A percentile compares a stretch with the other conserved stretches of the same genome.
phyloP scores from a whole-genome alignment of 1,140 invertebrate species.

The Diorhabda sublineata region DNA sequence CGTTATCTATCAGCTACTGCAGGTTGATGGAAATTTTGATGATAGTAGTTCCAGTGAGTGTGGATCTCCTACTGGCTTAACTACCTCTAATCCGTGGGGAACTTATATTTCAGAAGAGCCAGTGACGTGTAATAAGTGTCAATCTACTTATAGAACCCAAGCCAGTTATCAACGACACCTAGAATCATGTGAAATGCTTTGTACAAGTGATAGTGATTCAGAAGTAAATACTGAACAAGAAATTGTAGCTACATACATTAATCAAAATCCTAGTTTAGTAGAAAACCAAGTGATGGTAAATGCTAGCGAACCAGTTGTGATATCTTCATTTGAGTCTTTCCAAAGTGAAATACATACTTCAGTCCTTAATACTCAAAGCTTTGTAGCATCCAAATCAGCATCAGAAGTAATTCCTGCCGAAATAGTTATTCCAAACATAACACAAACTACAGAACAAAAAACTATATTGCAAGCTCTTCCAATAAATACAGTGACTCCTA shows the following conservation, averaged over 20 bases:
- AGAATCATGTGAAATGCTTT: slow-evolving; percentile 69
- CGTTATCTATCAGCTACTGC: slow-evolving; percentile 49
- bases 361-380: slow-evolving; percentile 40
- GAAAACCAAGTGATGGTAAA: slow-evolving; percentile 19
- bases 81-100: slow-evolving; percentile 32
- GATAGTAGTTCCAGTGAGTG: slow-evolving; percentile 53
- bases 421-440: slow-evolving; percentile 30
- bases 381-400: slow-evolving; percentile 33
- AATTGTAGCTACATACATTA: slow-evolving; percentile 37
- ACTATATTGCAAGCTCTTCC: slow-evolving; percentile 19
- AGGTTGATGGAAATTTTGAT: slow-evolving; percentile 73
- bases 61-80: slow-evolving; percentile 34
- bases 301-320: slow-evolving; percentile 33
- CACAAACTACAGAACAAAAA: slow-evolving; percentile 28
- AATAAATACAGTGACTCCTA: slow-evolving; percentile 18
- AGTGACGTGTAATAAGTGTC: slow-evolving; percentile 82
- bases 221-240: slow-evolving; percentile 45
- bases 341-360: slow-evolving; percentile 45
- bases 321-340: slow-evolving; percentile 44
- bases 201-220: slow-evolving; percentile 72
- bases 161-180: slow-evolving; percentile 82
- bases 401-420: slow-evolving; percentile 28
- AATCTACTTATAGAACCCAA: slow-evolving; percentile 82
- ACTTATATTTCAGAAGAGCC: slow-evolving; percentile 58
- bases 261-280: slow-evolving; percentile 16